Conservation (phyloP, 1,140 invertebrate species). For the Sminthurinus signatus region DNA sequence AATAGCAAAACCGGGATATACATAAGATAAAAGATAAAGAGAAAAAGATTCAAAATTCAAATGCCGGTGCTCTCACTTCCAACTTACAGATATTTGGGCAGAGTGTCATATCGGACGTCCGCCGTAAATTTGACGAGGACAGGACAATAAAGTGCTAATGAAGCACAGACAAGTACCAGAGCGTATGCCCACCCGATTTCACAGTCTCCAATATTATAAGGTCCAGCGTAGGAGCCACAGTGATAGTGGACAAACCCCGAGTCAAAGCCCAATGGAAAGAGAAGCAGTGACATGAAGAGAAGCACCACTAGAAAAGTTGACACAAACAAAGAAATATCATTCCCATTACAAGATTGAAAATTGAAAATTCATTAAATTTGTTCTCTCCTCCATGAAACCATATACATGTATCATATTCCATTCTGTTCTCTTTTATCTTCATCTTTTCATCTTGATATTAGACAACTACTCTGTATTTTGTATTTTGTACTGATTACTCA, state of each 20-base stretch:
- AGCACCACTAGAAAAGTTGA: conserved; percentile 35
- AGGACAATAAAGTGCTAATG: conserved; percentile 48
- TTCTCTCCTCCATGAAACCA: too few relatives aligned
- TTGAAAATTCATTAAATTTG: neutral
- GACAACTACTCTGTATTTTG: too few relatives aligned
- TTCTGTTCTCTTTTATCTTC: too few relatives aligned
- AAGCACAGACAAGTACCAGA: conserved; percentile 47
- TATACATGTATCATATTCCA: too few relatives aligned
- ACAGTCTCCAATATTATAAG: conserved; percentile 45
- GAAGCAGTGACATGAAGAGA: conserved; percentile 44
- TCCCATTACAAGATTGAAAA: neutral
- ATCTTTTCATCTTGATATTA: too few relatives aligned
- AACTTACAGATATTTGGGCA: conserved; percentile 31
- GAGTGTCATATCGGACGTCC: conserved; percentile 25
- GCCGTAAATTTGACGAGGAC: conserved; percentile 44
- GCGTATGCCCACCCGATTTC: conserved; percentile 49
- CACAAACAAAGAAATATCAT: neutral
- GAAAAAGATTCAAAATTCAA: too few relatives aligned
- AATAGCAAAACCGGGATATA: too few relatives aligned
- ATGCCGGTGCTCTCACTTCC: too few relatives aligned
- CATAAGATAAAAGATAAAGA: too few relatives aligned
- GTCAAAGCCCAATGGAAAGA: conserved; percentile 48
- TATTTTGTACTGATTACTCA: too few relatives aligned
- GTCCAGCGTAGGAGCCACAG: conserved; percentile 43
- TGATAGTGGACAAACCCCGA: conserved; percentile 46